Percentiles rank a stretch among this genome's conserved stretches.
These are phyloP conservation scores for Atopsyche davidsoni DNA, from an alignment of 1,140 invertebrate species.

Conservation along the genomic window DNA sequence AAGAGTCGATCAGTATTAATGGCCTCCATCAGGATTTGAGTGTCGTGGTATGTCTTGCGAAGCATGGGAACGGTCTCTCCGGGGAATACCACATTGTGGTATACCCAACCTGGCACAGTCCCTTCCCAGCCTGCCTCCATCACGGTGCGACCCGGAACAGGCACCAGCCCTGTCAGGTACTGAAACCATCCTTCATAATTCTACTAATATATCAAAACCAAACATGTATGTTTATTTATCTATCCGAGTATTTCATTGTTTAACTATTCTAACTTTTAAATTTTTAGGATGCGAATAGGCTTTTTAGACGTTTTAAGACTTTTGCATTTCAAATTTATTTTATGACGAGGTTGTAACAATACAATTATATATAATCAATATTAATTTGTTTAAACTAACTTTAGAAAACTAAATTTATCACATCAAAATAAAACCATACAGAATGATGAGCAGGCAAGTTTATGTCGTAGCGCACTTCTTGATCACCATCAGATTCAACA, in stretches of 20 bases:
- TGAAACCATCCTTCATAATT: conserved; percentile 6
- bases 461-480: conserved; percentile 16
- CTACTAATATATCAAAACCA: neutral
- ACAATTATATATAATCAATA: too few species aligned
- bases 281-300: too few species aligned
- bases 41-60: conserved; percentile 32
- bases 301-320: too few species aligned
- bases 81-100: conserved; percentile 41
- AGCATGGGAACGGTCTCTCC: conserved; percentile 45
- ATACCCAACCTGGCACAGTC: conserved; percentile 35
- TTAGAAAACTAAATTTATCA: neutral
- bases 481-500: neutral
- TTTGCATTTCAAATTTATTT: too few species aligned
- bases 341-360: too few species aligned
- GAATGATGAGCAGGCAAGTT: conserved; percentile 24
- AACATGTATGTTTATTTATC: too few species aligned
- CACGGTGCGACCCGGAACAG: conserved; percentile 35
- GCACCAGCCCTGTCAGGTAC: conserved; percentile 30
- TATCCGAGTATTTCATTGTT: too few species aligned
- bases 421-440: conserved; percentile 9
- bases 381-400: conserved; percentile 3
- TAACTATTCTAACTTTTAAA: too few species aligned
- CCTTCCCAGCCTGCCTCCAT: conserved; percentile 42
- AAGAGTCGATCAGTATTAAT: conserved; percentile 38
- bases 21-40: conserved; percentile 28